Conservation (phyloP, 23 tunicate genomes). For the Styela clava region DNA sequence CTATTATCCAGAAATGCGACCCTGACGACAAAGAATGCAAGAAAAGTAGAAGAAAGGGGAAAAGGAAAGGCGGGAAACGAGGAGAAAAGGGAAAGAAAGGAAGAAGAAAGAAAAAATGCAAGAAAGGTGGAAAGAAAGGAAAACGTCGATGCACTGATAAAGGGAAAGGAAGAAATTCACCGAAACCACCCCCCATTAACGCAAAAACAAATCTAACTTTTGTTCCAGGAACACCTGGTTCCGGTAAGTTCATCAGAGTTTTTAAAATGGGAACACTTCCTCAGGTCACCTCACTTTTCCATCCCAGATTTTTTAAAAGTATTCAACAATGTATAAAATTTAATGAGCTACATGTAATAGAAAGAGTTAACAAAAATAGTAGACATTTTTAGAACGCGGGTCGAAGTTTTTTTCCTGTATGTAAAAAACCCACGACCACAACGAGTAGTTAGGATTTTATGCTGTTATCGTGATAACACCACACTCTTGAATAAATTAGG, state of each 20-base stretch:
- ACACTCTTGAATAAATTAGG: no score
- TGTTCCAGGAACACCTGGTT: neutral
- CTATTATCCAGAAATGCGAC: neutral
- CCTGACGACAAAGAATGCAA: neutral
- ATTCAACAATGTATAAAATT: no score
- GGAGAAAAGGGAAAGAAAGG: neutral
- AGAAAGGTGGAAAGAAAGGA: neutral
- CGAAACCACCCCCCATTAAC: neutral
- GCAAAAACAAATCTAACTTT: neutral
- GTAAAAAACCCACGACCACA: no score
- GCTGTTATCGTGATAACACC: no score
- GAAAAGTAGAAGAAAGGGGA: neutral
- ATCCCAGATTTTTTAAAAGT: no score
- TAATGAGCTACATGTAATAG: no score
- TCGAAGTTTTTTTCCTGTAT: no score
- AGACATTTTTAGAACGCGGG: no score
- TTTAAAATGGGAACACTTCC: no score
- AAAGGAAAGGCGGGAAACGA: neutral
- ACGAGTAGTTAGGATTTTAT: no score
- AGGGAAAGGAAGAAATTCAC: neutral
- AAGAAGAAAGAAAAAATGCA: neutral
- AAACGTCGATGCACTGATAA: neutral
- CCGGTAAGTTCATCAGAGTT: neutral
- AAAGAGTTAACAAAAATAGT: no score
- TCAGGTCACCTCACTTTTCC: no score